Evolutionary conservation across 2,113 vertebrate genomes (phyloP), one percentile per base, ranked within the genome.

Genomic region (Garra rufa): DNA sequence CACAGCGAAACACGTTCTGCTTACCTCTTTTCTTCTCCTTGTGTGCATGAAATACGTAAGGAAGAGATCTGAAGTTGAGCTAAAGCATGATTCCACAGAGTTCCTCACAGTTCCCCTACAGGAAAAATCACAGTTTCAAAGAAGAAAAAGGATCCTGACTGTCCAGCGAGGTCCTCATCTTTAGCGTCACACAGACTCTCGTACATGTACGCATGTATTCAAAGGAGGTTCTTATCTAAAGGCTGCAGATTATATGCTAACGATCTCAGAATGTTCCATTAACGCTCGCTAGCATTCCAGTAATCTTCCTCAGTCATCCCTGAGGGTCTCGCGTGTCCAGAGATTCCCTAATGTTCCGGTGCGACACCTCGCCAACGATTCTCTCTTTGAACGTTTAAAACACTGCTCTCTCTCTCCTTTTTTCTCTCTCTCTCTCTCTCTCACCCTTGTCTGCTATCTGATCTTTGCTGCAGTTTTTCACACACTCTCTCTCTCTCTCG

Each of bases 81-180:
- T 67, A 81, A 86, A 82, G 76, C 85, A 84, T 86, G 34, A 21
- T 74, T 82, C 44, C 78, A 55, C 11, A 11, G 3, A 52, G 77
- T 83, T 81, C 57, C 63, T 84, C 69, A 71, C n/a, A 71, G 84
- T 77, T 84, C 73, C 65, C 71, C 70, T 75, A 17, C 44, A 76
- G 81, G 80, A 83, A 79, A 63, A 69, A 75, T 55, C 76, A 52
- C 81, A 24, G 48, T 52, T 83, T 44, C n/a, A 82, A 11, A 52
- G 46, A 84, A 67, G 69, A 67, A 86, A 76, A 69, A 3, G 78
- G 55, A 67, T 85, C 65, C 76, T 86, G 48, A 69, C 19, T 43
- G 67, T 88, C 76, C 84, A 84, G 73, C 52, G 43, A 73, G 77
- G 82, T 88, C 85, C 71, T 84, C 87, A 88, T 86, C 82, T 59